Evolutionary conservation across 2,797 vertebrate species (phyloP), one percentile per base, ranked within the genome.

Genomic region (Lemur catta): DNA sequence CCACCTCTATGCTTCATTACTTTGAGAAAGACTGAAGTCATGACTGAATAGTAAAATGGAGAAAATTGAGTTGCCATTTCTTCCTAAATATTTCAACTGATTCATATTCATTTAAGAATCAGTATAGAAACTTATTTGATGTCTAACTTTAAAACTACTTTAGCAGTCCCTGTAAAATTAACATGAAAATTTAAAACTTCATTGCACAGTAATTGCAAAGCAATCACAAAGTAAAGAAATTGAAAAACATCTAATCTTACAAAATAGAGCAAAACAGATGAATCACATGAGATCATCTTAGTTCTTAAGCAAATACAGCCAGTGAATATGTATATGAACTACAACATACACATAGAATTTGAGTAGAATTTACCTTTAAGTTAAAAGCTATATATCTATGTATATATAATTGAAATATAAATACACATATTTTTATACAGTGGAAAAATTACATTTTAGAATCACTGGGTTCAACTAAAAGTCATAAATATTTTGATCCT

Each of bases 111-210:
- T 26, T 72, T 71, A 93, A 80, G 35, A 75, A 65, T 87, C 43
- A 75, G 30, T 69, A 0, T 79, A 48, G 30, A 95, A 57, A 55
- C 4, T 55, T 46, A 89, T 48, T 89, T 93, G 6, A 13, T 69
- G 22, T 92, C 30, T 52, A 93, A 85, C 7, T 65, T 89, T 95
- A 52, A 94, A 84, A 81, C 8, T 33, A 48, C 69, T 67, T 96
- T 90, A 94, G 28, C 6, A 90, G 28, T 30, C 28, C 9, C 3
- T 76, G 0, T 80, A 88, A 61, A 84, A 57, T 33, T 79, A 67
- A 80, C 46, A 59, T 57, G 79, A 63, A 88, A 80, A 38, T 33
- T 65, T 50, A 6, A 69, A 79, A 41, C 15, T 74, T 74, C 18
- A 75, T 61, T 88, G 35, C 3, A 50, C 50, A 80, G 48, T 76